phyloP scores from a whole-genome alignment of 2,113 vertebrate species.

The Zosterops japonicus region DNA sequence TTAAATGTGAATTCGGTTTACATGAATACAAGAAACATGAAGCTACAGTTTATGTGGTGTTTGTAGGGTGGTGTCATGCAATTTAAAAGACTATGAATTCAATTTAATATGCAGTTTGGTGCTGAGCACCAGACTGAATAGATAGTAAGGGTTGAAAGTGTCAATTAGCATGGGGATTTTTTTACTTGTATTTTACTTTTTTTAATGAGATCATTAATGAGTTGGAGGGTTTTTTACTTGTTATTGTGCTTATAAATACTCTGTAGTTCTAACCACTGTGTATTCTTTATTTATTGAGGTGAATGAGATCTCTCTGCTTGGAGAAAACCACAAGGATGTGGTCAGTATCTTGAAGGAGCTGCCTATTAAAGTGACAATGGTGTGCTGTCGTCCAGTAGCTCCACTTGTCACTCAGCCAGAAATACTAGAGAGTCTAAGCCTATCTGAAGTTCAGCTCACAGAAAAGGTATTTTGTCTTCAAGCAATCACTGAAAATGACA shows the following conservation, averaged over 20 bases:
- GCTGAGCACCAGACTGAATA: neutral
- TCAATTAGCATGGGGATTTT: neutral
- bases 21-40: neutral
- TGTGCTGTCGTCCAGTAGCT: slow-evolving; percentile 85
- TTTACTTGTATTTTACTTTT: neutral
- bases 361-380: slow-evolving; percentile 87
- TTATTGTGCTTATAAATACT: neutral
- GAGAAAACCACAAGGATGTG: slow-evolving; percentile 92
- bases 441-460: slow-evolving; percentile 62
- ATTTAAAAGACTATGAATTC: neutral
- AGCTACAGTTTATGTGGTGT: neutral
- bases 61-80: neutral
- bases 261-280: neutral
- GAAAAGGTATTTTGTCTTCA: slow-evolving; percentile 68
- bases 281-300: slow-evolving; percentile 76
- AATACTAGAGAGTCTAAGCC: slow-evolving; percentile 51
- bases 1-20: neutral
- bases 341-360: slow-evolving; percentile 92
- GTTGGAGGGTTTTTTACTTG: neutral
- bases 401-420: slow-evolving; percentile 64
- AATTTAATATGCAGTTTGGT: neutral
- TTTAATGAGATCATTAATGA: neutral
- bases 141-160: neutral
- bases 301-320: slow-evolving; percentile 89
- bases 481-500: neutral